Percentiles rank a stretch among this genome's conserved stretches.
Conservation (phyloP, 2,888 invertebrate species). For the Dermolepida albohirtum region DNA sequence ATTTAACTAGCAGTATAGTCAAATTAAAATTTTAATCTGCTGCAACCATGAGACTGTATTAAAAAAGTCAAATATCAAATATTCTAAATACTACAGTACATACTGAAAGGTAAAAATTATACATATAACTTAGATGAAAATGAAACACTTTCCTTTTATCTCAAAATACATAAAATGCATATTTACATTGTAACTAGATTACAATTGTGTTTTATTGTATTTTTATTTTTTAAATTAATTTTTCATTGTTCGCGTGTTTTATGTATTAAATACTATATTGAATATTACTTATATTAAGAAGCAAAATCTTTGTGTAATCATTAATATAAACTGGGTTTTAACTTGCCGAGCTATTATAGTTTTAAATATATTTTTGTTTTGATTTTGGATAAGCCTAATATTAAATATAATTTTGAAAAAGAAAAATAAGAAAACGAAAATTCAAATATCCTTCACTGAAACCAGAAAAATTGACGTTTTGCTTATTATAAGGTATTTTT, state of each 20-base stretch:
- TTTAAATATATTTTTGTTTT: conserved; percentile 4
- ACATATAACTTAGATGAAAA: conserved; percentile 37
- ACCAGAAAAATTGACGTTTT: conserved; percentile 20
- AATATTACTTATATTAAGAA: conserved; percentile 29
- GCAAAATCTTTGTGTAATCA: conserved; percentile 20
- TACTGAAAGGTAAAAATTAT: conserved; percentile 49
- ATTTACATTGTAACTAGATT: conserved; percentile 39
- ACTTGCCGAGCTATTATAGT: conserved; percentile 10
- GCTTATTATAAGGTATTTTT: conserved; percentile 13
- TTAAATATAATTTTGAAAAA: conserved; percentile 12
- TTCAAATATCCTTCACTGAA: too few species aligned
- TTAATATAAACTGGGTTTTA: conserved; percentile 15
- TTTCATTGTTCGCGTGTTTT: conserved; percentile 9
- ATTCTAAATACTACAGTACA: conserved; percentile 46
- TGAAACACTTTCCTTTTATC: conserved; percentile 20
- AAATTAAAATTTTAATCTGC: conserved; percentile 40
- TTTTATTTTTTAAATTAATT: conserved; percentile 14
- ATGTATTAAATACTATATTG: conserved; percentile 26
- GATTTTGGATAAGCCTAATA: not conserved
- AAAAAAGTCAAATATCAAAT: conserved; percentile 41
- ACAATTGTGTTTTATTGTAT: conserved; percentile 22
- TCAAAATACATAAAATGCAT: conserved; percentile 40
- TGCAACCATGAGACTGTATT: conserved; percentile 35
- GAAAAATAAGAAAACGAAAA: too few species aligned
- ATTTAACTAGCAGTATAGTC: conserved; percentile 36